These are phyloP conservation scores for Hydrozoanthus gracilis DNA, from an alignment of 92 coral and sea anemone species.

Conservation along the genomic window DNA sequence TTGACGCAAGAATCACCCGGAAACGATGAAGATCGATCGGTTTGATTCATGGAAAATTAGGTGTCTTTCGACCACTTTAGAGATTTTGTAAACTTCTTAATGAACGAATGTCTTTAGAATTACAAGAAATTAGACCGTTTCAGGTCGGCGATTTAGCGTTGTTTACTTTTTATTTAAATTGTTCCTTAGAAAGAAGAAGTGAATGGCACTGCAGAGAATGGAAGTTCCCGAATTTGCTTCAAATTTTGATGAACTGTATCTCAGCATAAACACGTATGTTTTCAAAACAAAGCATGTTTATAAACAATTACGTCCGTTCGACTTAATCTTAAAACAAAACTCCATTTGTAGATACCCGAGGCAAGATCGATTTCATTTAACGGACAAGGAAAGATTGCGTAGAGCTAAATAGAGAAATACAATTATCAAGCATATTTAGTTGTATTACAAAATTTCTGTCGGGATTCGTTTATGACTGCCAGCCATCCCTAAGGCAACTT, in stretches of 20 bases:
- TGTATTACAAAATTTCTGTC: background rate
- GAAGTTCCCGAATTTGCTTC: background rate
- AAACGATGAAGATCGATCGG: conserved; percentile 16
- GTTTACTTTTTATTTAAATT: background rate
- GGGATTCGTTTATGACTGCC: no score
- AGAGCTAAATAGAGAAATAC: background rate
- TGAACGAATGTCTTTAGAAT: background rate
- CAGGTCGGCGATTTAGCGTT: background rate
- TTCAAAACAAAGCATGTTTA: conserved; percentile 18
- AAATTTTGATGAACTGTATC: conserved; percentile 7
- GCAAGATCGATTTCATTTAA: background rate
- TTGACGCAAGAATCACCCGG: conserved; percentile 24
- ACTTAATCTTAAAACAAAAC: conserved; percentile 39
- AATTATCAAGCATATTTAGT: conserved; percentile 8
- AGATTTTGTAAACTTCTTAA: conserved; percentile 10
- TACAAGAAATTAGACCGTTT: background rate
- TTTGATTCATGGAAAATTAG: conserved; percentile 33
- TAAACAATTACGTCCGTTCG: conserved; percentile 45
- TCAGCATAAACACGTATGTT: conserved; percentile 23
- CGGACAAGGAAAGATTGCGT: conserved; percentile 2
- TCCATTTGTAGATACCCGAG: conserved; percentile 45
- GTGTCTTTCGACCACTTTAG: conserved; percentile 33
- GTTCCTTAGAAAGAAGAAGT: background rate
- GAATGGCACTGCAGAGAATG: background rate
- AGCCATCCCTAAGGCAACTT: no score